A percentile compares a stretch with the other conserved stretches of the same genome.
These are phyloP conservation scores for Acipenser transmontanus DNA, from an alignment of 2,797 vertebrate species.

Conservation along the genomic window DNA sequence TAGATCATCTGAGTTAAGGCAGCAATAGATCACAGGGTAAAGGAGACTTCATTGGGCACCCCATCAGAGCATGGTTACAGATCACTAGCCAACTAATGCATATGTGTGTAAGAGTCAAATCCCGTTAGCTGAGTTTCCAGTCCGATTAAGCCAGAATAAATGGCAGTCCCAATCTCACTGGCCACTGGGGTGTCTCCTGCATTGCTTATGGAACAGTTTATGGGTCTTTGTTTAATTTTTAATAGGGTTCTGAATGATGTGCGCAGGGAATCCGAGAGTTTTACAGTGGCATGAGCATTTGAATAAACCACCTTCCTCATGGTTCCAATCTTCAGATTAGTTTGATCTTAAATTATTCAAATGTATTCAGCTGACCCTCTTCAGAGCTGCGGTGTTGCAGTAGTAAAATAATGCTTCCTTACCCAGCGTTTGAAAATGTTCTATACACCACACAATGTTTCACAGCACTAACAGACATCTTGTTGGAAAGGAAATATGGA, in stretches of 20 bases:
- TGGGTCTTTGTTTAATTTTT: neutral
- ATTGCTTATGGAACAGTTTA: neutral
- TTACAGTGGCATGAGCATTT: too few species aligned
- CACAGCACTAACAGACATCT: too few species aligned
- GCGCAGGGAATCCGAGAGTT: too few species aligned
- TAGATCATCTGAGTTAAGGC: slow-evolving; percentile 62
- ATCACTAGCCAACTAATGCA: slow-evolving; percentile 68
- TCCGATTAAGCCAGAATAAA: slow-evolving; percentile 60
- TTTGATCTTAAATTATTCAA: too few species aligned
- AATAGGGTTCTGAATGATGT: neutral
- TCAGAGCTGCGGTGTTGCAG: too few species aligned
- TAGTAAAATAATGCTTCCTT: too few species aligned
- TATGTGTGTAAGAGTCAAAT: slow-evolving; percentile 63
- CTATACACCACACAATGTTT: too few species aligned
- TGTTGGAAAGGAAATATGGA: too few species aligned
- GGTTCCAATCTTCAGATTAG: too few species aligned
- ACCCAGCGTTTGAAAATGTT: too few species aligned
- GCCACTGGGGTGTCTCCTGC: slow-evolving; percentile 10
- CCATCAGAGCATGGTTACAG: slow-evolving; percentile 61
- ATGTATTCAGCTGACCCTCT: too few species aligned
- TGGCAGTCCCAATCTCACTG: slow-evolving; percentile 28
- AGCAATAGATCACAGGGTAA: slow-evolving; percentile 72
- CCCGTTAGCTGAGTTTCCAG: slow-evolving; percentile 43
- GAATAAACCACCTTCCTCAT: too few species aligned
- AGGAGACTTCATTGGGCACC: slow-evolving; percentile 62